phyloP scores from a whole-genome alignment of 2,113 vertebrate species.

The human (Homo sapiens) region GRCh38 chr18:50476001-50476500 shows the following conservation, averaged over 20 bases:
- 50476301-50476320: not conserved
- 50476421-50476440: not conserved
- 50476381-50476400: not conserved
- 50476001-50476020: not conserved
- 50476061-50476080: not conserved
- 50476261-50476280: not conserved
- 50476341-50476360: not conserved
- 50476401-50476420: not conserved
- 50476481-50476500: not conserved
- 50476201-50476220: not conserved
- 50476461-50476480: not conserved
- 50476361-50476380: not conserved
- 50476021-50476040: not conserved
- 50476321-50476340: not conserved
- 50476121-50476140: not conserved
- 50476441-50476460: not conserved
- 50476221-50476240: not conserved
- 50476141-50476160: not conserved
- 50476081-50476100: not conserved
- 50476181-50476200: not conserved
- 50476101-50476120: not conserved
- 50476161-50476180: not conserved
- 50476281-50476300: not conserved
- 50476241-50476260: not conserved
- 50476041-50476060: not conserved